Evolutionary conservation across 1,140 invertebrate species (phyloP), one percentile per base, ranked within the genome.

Genomic region (Drosophila bocki): DNA sequence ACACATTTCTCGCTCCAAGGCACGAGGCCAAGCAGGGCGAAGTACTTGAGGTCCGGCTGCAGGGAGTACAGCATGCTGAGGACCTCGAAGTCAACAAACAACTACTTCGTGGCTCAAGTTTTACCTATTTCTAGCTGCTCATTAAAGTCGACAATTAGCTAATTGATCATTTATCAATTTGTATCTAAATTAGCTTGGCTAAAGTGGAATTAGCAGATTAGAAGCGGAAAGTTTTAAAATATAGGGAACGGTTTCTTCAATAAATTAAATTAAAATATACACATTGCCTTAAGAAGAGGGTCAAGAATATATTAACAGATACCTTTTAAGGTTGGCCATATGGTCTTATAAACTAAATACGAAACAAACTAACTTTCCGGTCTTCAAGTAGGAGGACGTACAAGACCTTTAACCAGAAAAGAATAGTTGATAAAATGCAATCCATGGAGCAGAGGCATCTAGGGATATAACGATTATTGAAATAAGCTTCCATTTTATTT

Each of bases 1-100:
- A 44, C 12, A 39, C 47, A 19, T 7, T 63, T 56, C n/a, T 79
- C 67, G 2, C 56, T 17, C 59, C 67, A 88, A 8, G 85, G 85
- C 1, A 88, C 85, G 6, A 88, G 45, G 11, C 85, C 85, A 41
- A 88, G 4, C 0, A 88, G 3, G 6, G 81, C 78, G n/a, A 88
- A 88, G 63, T 67, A 88, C 32, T 79, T 90, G 0, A 88, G 62
- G 41, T 71, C 75, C n/a, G 67, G 29, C n/a, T 84, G 78, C 45
- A 81, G 29, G 22, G 42, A 41, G 54, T 81, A 75, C 12, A 90
- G 50, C 84, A 88, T 88, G 48, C 17, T 19, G 22, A 11, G 19
- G 8, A n/a, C 13, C 22, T 56, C 9, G 4, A 35, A 3, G 12
- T 9, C 33, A 67, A 69, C 65, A 32, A 32, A 37, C 4, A 39